Conservation (phyloP, 2,797 vertebrate species). For the Intellagama lesueurii region DNA sequence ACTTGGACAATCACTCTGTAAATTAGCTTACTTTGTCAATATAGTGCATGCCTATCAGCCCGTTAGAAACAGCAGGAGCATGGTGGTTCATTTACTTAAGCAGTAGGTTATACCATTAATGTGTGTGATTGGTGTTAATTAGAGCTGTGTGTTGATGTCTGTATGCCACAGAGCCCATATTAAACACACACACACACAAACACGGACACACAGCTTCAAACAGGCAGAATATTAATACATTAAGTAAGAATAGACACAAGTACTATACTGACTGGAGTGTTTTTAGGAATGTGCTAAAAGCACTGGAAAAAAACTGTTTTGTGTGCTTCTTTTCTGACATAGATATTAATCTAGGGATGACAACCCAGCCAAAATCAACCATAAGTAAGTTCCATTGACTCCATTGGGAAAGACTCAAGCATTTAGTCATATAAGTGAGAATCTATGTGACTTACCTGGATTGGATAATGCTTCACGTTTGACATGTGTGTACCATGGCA, state of each 20-base stretch:
- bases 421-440: background rate
- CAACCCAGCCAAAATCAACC: background rate
- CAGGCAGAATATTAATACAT: slow-evolving; percentile 78
- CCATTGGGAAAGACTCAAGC: background rate
- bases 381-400: background rate
- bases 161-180: slow-evolving; percentile 73
- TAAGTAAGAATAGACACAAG: slow-evolving; percentile 72
- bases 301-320: background rate
- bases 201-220: slow-evolving; percentile 44
- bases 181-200: slow-evolving; percentile 47
- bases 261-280: slow-evolving; percentile 32
- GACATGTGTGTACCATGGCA: background rate
- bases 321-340: background rate
- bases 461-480: background rate
- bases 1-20: slow-evolving; percentile 83
- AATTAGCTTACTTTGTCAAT: slow-evolving; percentile 86
- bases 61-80: slow-evolving; percentile 81
- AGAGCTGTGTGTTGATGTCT: slow-evolving; percentile 76
- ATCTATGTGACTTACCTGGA: background rate
- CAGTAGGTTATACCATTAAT: slow-evolving; percentile 85
- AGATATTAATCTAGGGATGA: background rate
- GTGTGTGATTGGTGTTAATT: slow-evolving; percentile 86
- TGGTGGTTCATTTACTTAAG: slow-evolving; percentile 87
- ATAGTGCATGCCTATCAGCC: slow-evolving; percentile 82
- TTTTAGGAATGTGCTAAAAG: slow-evolving; percentile 1